phyloP scores from a whole-genome alignment of 1,140 invertebrate genomes.

The Oppia nitens region DNA sequence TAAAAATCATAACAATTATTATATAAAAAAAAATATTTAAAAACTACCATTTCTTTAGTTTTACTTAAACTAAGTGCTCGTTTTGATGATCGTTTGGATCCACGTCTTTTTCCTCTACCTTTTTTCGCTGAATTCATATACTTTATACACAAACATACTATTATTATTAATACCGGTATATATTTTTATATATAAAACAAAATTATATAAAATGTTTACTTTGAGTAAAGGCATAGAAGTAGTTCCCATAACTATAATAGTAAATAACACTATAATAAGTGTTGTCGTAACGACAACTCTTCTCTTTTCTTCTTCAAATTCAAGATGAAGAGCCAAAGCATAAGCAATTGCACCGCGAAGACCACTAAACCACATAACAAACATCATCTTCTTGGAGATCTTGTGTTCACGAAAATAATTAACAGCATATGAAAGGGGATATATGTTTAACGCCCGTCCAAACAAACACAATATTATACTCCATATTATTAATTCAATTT shows the following conservation, averaged over 20 bases:
- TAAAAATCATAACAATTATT: slow-evolving; percentile 2
- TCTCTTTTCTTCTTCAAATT: slow-evolving; percentile 71
- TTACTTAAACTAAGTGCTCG: slow-evolving; percentile 65
- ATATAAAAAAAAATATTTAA: background rate
- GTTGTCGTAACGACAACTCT: slow-evolving; percentile 94
- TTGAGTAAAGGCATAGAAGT: slow-evolving; percentile 89
- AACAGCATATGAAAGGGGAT: slow-evolving; percentile 75
- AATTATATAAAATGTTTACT: slow-evolving; percentile 26
- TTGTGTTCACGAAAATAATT: slow-evolving; percentile 94
- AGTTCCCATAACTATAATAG: slow-evolving; percentile 82
- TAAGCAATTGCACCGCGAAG: slow-evolving; percentile 93
- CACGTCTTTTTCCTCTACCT: slow-evolving; percentile 40
- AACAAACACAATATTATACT: slow-evolving; percentile 74
- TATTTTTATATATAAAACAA: too few relatives aligned
- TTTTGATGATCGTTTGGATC: slow-evolving; percentile 32
- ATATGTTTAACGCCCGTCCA: slow-evolving; percentile 90
- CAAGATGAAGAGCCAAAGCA: slow-evolving; percentile 85
- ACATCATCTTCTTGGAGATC: slow-evolving; percentile 95
- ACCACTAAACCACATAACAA: slow-evolving; percentile 99
- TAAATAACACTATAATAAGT: slow-evolving; percentile 88
- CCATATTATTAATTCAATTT: slow-evolving; percentile 73
- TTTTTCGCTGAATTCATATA: slow-evolving; percentile 41
- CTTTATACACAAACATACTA: slow-evolving; percentile 30
- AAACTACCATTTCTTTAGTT: slow-evolving; percentile 75
- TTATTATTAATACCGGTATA: too few relatives aligned